Percentiles rank a stretch among this genome's conserved stretches.
phyloP scores from a whole-genome alignment of 2,113 vertebrate genomes.

The Trachemys scripta region DNA sequence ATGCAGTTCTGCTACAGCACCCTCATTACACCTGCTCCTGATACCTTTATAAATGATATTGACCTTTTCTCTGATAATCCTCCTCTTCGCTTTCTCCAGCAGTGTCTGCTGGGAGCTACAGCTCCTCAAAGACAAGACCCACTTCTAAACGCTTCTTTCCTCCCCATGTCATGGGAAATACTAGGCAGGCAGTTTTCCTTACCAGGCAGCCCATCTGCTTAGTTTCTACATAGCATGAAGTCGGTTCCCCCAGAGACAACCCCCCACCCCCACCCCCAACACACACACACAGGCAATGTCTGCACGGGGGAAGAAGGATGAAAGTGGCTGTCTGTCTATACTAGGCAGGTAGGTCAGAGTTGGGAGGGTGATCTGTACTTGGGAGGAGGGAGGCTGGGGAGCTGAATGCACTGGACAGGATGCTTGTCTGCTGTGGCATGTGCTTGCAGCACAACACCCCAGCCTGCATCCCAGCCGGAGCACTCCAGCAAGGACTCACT shows the following conservation, averaged over 20 bases:
- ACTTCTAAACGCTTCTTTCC: not conserved
- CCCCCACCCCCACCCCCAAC: too few relatives aligned
- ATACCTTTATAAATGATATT: not conserved
- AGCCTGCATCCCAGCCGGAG: not conserved
- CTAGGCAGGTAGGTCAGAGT: not conserved
- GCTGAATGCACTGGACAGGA: not conserved
- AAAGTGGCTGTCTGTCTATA: not conserved
- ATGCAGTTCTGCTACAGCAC: not conserved
- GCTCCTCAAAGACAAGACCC: not conserved
- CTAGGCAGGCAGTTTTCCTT: not conserved
- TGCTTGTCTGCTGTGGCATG: not conserved
- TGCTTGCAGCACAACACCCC: not conserved
- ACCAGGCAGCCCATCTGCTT: not conserved
- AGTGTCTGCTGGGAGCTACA: not conserved
- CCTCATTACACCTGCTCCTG: not conserved
- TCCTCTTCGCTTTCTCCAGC: not conserved
- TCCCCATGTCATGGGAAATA: not conserved
- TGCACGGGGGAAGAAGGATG: not conserved
- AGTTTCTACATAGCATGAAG: not conserved
- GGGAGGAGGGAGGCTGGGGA: accelerated
- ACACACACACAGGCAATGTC: not conserved
- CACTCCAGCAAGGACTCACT: not conserved
- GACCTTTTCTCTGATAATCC: not conserved
- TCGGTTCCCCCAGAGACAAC: not conserved
- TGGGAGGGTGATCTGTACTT: not conserved